Percentiles rank a stretch among this genome's conserved stretches.
These are phyloP conservation scores for Sthenelais limicola DNA, from an alignment of 2,888 invertebrate genomes.

Conservation along the genomic window DNA sequence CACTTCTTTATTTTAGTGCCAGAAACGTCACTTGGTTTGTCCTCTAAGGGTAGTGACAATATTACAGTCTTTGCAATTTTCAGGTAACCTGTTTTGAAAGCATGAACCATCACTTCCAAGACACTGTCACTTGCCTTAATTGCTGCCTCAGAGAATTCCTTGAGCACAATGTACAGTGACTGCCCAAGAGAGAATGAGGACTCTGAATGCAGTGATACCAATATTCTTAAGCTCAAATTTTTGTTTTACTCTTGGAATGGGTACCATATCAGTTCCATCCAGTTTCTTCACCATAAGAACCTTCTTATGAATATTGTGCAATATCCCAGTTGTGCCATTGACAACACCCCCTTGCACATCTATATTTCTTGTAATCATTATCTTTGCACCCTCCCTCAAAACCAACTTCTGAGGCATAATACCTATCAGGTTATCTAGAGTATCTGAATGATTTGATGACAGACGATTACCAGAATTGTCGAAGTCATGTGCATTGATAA, in stretches of 20 bases:
- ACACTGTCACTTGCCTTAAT: not conserved
- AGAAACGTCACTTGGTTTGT: no score
- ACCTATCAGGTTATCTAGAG: not conserved
- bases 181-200: not conserved
- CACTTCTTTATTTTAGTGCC: no score
- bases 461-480: not conserved
- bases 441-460: not conserved
- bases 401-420: not conserved
- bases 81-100: not conserved
- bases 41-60: no score
- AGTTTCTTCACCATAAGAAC: not conserved
- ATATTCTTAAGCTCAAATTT: not conserved
- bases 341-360: not conserved
- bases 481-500: not conserved
- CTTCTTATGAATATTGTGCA: not conserved
- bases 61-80: not conserved
- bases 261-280: not conserved
- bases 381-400: not conserved
- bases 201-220: slow-evolving; percentile 3
- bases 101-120: not conserved
- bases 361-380: slow-evolving; percentile 8
- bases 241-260: not conserved
- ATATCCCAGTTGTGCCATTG: not conserved
- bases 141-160: no score
- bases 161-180: not conserved